Evolutionary conservation across 2,888 invertebrate species (phyloP).

Genomic region (Neoascia interrupta): DNA sequence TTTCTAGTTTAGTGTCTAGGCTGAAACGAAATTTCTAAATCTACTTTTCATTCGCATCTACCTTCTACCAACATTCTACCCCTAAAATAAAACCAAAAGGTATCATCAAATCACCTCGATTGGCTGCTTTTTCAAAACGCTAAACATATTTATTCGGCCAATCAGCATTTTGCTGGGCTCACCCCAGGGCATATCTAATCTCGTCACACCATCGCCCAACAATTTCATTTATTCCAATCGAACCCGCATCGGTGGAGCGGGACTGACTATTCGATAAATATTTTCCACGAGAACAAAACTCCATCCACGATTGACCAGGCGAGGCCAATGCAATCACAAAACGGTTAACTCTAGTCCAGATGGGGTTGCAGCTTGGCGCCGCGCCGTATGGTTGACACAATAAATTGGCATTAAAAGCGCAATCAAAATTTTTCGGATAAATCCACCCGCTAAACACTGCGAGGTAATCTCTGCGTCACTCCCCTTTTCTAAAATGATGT

Average conservation of each 20-base stretch:
- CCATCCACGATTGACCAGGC: conserved; percentile 44
- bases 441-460: conserved; percentile 68
- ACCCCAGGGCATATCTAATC: conserved; percentile 54
- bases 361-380: neutral
- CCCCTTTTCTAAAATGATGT: conserved; percentile 48
- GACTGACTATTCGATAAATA: conserved; percentile 48
- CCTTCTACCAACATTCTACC: no score
- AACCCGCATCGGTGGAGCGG: conserved; percentile 1
- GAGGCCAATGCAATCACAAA: conserved; percentile 39
- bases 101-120: conserved; percentile 21
- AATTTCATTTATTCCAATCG: conserved; percentile 65
- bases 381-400: conserved; percentile 34
- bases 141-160: conserved; percentile 56
- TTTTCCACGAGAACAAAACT: conserved; percentile 20
- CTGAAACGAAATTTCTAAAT: no score
- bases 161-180: conserved; percentile 54
- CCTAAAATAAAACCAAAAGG: neutral
- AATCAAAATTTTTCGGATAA: conserved; percentile 67
- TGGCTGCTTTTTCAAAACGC: conserved; percentile 34
- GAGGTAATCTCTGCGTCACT: conserved; percentile 57
- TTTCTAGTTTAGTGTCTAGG: no score
- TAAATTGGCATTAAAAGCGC: conserved; percentile 68
- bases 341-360: neutral
- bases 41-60: no score
- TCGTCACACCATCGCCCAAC: conserved; percentile 61